A percentile compares a stretch with the other conserved stretches of the same genome.
Conservation (phyloP, 2,888 invertebrate genomes). For the Netelia inedita region DNA sequence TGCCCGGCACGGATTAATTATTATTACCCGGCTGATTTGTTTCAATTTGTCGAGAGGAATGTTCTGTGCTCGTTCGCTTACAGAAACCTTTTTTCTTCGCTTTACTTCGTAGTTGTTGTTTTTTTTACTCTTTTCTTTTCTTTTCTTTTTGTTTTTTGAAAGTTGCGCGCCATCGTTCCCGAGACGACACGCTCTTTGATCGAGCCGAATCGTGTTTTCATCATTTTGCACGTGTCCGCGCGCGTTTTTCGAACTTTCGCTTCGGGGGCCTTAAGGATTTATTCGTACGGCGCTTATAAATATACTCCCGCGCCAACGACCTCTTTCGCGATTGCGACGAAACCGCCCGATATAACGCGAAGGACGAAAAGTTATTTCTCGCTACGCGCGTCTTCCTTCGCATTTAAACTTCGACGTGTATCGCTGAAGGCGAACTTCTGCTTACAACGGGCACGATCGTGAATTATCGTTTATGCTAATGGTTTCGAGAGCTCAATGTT, state of each 20-base stretch:
- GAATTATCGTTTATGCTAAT: conserved; percentile 25
- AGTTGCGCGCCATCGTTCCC: background rate
- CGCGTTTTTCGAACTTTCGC: conserved; percentile 68
- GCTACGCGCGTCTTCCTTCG: conserved; percentile 19
- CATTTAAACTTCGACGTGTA: background rate
- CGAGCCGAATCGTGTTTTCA: conserved; percentile 81
- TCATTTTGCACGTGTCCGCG: conserved; percentile 75
- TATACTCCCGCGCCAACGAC: conserved; percentile 29
- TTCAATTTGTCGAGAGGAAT: conserved; percentile 79
- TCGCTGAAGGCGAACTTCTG: background rate
- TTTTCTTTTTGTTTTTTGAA: background rate
- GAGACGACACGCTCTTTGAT: conserved; percentile 78
- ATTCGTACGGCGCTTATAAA: conserved; percentile 56
- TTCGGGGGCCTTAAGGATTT: conserved; percentile 34
- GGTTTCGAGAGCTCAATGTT: conserved; percentile 1
- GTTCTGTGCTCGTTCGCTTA: background rate
- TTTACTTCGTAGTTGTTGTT: too few relatives aligned
- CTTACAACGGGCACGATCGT: background rate
- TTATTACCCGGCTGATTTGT: conserved; percentile 83
- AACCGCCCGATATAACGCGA: conserved; percentile 8
- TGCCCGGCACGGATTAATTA: conserved; percentile 83
- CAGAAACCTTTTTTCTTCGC: background rate
- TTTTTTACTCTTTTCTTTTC: too few relatives aligned
- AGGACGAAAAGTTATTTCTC: background rate
- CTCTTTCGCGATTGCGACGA: background rate